Evolutionary conservation across 2,797 vertebrate genomes (phyloP), one percentile per base, ranked within the genome.

Genomic region (Alfaro cultratus): DNA sequence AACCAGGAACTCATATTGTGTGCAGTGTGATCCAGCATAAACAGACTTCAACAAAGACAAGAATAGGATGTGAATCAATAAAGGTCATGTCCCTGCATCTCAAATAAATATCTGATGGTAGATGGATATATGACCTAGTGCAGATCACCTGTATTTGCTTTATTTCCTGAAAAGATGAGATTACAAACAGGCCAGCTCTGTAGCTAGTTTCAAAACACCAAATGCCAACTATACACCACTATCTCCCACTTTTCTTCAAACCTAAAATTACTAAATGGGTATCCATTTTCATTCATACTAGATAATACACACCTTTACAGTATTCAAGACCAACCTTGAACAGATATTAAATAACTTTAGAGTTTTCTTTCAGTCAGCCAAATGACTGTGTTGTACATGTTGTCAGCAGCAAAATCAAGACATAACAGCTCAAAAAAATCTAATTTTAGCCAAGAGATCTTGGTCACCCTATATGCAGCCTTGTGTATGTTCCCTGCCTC

Each of bases 21-120:
- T 73, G 77, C 71, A 45, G 80, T 31, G 23, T 71, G 53, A 88
- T 78, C 74, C 23, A 3, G 11, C 45, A 72, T 29, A 74, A 82
- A 86, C n/a, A 73, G 39, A 76, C 49, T 51, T 39, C 51, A 72
- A 89, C 79, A 86, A 80, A 80, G 41, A 57, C 13, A n/a, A 31
- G 18, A 39, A 75, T 47, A 72, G 72, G 46, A 79, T 18, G 13
- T 64, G 79, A 55, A 46, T 82, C n/a, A 51, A 55, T 4, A 46
- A 23, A 80, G 83, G 71, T 39, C 74, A 43, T 79, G 78, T 36
- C 74, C 79, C 73, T 78, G 67, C 79, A 47, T 57, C 75, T 67
- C 39, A 76, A 86, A 88, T 89, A 84, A 91, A 92, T 74, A 86
- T 85, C 70, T 62, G 60, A 74, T 68, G 80, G 67, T 39, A 51